A percentile compares a stretch with the other conserved stretches of the same genome.
These are phyloP conservation scores for Omphaloscelis lunosa DNA, from an alignment of 2,888 invertebrate genomes.

Conservation along the genomic window DNA sequence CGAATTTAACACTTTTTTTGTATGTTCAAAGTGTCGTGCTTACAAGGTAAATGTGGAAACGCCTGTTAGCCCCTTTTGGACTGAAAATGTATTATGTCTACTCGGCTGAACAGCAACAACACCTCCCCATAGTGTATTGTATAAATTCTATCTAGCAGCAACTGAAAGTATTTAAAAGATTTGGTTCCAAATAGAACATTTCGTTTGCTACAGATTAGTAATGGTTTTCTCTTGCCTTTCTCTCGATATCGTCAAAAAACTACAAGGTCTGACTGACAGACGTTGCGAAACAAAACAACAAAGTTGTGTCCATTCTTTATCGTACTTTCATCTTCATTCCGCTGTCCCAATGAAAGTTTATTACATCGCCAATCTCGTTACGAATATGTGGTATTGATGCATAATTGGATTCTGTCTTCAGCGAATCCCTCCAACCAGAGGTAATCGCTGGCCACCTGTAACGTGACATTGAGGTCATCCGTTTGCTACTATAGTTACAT, in stretches of 20 bases:
- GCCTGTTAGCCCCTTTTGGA: neutral
- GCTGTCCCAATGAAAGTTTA: conserved; percentile 57
- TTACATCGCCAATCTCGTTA: conserved; percentile 21
- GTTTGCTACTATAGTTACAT: conserved; percentile 22
- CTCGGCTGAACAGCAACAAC: neutral
- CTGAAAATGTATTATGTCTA: neutral
- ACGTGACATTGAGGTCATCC: conserved; percentile 32
- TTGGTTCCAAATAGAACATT: conserved; percentile 10
- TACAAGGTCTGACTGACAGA: conserved; percentile 46
- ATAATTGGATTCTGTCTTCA: conserved; percentile 58
- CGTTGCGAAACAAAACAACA: conserved; percentile 60
- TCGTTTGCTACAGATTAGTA: conserved; percentile 40
- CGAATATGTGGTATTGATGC: conserved; percentile 18
- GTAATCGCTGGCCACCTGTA: conserved; percentile 42
- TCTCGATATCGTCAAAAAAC: conserved; percentile 64
- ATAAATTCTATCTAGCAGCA: neutral
- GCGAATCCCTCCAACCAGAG: conserved; percentile 43
- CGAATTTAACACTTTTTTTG: neutral
- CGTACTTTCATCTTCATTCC: conserved; percentile 72
- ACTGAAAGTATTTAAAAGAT: neutral
- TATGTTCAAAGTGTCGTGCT: neutral
- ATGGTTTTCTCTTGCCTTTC: conserved; percentile 70
- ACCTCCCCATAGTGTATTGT: neutral
- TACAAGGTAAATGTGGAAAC: neutral
- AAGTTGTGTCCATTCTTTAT: conserved; percentile 61